Evolutionary conservation across 2,888 invertebrate species (phyloP).

Genomic region (Mactromeris polynyma): DNA sequence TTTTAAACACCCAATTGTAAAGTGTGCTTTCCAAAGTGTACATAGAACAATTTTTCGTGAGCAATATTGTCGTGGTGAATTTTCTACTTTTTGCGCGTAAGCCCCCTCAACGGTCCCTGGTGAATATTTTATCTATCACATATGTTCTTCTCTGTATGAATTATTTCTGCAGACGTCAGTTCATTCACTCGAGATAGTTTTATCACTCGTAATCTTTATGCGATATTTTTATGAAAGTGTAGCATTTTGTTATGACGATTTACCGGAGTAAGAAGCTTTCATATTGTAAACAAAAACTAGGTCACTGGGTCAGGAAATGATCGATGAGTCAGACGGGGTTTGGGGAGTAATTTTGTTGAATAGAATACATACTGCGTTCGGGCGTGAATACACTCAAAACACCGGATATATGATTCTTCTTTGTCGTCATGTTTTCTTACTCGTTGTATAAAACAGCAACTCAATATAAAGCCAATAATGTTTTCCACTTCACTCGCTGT

Average conservation of each 20-base stretch:
- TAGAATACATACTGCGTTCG: not conserved
- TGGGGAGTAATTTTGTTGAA: not conserved
- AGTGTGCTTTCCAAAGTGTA: too few relatives aligned
- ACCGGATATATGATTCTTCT: not conserved
- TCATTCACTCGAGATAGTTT: not conserved
- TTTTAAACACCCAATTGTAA: too few relatives aligned
- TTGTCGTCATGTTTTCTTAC: conserved; percentile 6
- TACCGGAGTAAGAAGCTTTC: not conserved
- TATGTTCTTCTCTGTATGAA: not conserved
- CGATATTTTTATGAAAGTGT: not conserved
- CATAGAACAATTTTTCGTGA: too few relatives aligned
- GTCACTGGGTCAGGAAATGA: conserved; percentile 3
- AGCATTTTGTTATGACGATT: not conserved
- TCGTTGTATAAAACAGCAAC: not conserved
- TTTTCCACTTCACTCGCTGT: not conserved
- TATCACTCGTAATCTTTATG: not conserved
- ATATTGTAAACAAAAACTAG: not conserved
- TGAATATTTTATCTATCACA: not conserved
- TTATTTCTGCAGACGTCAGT: conserved; percentile 9
- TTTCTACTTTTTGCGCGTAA: not conserved
- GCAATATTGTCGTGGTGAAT: too few relatives aligned
- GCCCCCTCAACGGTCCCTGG: not conserved
- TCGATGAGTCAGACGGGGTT: not conserved
- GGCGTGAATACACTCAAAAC: not conserved
- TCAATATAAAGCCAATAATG: not conserved